These are phyloP conservation scores for Temnothorax longispinosus DNA, from an alignment of 1,140 invertebrate genomes.

Conservation along the genomic window DNA sequence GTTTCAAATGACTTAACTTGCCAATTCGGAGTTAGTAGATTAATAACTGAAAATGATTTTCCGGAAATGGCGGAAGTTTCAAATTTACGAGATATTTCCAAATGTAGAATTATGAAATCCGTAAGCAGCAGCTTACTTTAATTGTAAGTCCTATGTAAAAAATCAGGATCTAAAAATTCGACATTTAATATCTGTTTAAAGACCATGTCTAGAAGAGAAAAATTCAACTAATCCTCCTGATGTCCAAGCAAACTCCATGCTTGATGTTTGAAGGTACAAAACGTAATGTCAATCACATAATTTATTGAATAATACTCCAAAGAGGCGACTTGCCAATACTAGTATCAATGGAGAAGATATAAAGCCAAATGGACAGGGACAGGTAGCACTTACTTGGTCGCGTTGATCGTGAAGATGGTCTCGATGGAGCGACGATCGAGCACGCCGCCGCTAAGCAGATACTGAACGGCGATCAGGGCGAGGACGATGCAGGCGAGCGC, in stretches of 20 bases:
- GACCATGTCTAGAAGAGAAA: neutral
- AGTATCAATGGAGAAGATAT: too few relatives aligned
- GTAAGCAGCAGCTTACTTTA: neutral
- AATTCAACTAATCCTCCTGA: neutral
- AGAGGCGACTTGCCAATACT: neutral
- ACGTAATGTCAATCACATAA: neutral
- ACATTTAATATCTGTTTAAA: neutral
- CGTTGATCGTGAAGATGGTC: slow-evolving; percentile 85
- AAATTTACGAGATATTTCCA: neutral
- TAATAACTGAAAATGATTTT: neutral
- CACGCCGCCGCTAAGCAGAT: slow-evolving; percentile 83
- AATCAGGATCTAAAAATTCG: neutral
- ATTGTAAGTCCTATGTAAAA: neutral
- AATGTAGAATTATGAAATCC: neutral
- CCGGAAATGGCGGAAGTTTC: neutral
- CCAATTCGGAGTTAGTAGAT: neutral
- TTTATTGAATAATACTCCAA: neutral
- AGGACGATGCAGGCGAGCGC: slow-evolving; percentile 82
- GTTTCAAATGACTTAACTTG: neutral
- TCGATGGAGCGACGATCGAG: slow-evolving; percentile 84
- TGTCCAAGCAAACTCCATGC: neutral
- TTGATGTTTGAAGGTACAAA: neutral
- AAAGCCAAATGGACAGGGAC: neutral
- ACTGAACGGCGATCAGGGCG: slow-evolving; percentile 84
- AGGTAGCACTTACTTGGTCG: slow-evolving; percentile 75